Base-by-base conservation (phyloP, 1,140 invertebrate genomes). In the Bombus difficillimus region DNA sequence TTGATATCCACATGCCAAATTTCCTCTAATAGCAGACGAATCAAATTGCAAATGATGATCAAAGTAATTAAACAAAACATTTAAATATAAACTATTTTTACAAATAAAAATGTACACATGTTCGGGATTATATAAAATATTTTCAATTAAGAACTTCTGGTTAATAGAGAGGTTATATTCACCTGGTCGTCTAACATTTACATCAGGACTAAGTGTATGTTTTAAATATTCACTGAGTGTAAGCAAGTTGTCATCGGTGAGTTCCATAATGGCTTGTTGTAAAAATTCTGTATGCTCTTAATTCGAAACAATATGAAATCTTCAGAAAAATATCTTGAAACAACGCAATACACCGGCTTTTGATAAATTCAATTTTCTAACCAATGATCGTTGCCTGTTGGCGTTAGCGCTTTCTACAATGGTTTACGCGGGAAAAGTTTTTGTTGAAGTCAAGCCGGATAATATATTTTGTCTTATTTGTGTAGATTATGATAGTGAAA, bases 181-280 rank as follows among this genome's bases (percentile, higher is more conserved):
- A 99, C 98, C 98, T 94, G 98, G 97, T 94, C 97, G 96, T 89
- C 99, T 95, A 69, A 98, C 95, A 93, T 96, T 96, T 32, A 97
- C 95, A 94, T 99, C 98, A 22, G 98, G 97, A 91, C 96, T 98
- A n/a, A 99, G 95, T 22, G 98, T 99, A 94, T 98, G 97, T 88
- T 98, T 97, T 83, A 99, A 96, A 95, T 98, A 99, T 86, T 97
- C 96, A 69, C 97, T 97, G 86, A 99, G 95, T 9, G 97, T 97
- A 82, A 97, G 95, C 72, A 99, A 95, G 95, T 98, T 98, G 68
- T 97, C 96, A 74, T 98, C 97, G 1, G 97, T 98, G 12, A 98
- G 95, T 92, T 98, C 98, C 98, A 98, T 98, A 89, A 69, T 71
- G 32, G 22, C 13, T 59, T 72, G 28, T 41, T 9, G 43, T 68